phyloP scores from a whole-genome alignment of 2,113 vertebrate genomes.

The Etheostoma cragini region DNA sequence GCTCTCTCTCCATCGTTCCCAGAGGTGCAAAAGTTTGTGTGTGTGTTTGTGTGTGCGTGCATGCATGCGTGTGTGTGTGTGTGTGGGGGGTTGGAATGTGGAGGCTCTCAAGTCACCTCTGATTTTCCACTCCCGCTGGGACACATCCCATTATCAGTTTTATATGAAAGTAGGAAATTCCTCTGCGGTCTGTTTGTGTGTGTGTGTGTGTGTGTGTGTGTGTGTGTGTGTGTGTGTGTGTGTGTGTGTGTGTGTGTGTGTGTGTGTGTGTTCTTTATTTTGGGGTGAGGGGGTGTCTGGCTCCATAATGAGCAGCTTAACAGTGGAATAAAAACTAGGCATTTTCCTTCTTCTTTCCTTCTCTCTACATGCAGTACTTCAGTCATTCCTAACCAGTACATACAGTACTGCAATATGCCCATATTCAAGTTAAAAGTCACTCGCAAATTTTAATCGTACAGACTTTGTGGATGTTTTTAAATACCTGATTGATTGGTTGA shows the following conservation, averaged over 20 bases:
- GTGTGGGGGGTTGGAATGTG: constrained; percentile 60
- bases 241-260: constrained; percentile 28
- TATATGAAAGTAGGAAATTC: constrained; percentile 85
- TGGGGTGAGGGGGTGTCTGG: constrained; percentile 42
- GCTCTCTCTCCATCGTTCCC: constrained; percentile 20
- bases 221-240: constrained; percentile 18
- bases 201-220: constrained; percentile 46
- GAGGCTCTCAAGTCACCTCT: constrained; percentile 83
- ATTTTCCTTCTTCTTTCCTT: constrained; percentile 24
- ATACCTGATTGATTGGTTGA: too few species aligned
- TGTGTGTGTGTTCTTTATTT: constrained; percentile 27
- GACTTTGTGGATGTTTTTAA: not conserved
- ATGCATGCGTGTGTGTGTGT: constrained; percentile 33
- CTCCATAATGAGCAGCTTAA: constrained; percentile 61
- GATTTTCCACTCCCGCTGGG: constrained; percentile 86
- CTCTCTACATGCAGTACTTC: not conserved
- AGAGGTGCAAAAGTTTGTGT: constrained; percentile 49
- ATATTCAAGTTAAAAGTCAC: not conserved
- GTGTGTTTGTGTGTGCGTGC: constrained; percentile 31
- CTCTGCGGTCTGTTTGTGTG: constrained; percentile 64
- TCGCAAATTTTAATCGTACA: not conserved
- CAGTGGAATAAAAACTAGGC: constrained; percentile 54
- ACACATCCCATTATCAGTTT: constrained; percentile 86
- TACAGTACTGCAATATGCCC: not conserved
- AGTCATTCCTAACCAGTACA: not conserved